These are phyloP conservation scores for Phanerotoma sp. DNA, from an alignment of 2,888 invertebrate genomes.

Conservation along the genomic window DNA sequence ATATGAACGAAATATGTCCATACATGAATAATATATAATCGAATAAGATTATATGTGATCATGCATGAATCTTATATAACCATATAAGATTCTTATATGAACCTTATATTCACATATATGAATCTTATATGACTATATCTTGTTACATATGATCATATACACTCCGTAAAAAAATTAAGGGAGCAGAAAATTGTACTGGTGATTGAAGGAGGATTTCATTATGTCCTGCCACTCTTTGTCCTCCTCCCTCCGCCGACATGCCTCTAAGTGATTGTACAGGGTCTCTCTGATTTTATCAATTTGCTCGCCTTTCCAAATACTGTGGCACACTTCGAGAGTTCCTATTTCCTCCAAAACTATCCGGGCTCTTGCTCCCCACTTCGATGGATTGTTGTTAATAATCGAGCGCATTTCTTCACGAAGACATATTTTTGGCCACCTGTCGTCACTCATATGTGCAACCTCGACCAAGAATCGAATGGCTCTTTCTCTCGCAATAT, in stretches of 20 bases:
- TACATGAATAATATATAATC: too few species aligned
- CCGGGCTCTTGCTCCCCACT: not conserved
- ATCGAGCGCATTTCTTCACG: not conserved
- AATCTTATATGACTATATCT: too few species aligned
- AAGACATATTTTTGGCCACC: not conserved
- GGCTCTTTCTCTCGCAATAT: not conserved
- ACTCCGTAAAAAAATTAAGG: too few species aligned
- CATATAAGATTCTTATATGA: too few species aligned
- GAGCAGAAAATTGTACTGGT: too few species aligned
- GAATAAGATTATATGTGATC: too few species aligned
- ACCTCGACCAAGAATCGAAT: not conserved
- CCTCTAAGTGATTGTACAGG: too few species aligned
- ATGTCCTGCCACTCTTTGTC: not conserved
- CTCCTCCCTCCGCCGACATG: not conserved
- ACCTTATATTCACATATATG: too few species aligned
- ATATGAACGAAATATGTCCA: too few species aligned
- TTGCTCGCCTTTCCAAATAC: not conserved
- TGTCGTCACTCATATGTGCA: not conserved
- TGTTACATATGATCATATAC: too few species aligned
- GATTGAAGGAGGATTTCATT: not conserved
- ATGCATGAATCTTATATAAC: too few species aligned
- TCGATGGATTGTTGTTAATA: not conserved
- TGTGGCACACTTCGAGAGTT: not conserved
- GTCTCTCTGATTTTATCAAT: not conserved
- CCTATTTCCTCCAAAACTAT: not conserved